Evolutionary conservation across 2,888 invertebrate genomes (phyloP).

Genomic region (Ormia ochracea): DNA sequence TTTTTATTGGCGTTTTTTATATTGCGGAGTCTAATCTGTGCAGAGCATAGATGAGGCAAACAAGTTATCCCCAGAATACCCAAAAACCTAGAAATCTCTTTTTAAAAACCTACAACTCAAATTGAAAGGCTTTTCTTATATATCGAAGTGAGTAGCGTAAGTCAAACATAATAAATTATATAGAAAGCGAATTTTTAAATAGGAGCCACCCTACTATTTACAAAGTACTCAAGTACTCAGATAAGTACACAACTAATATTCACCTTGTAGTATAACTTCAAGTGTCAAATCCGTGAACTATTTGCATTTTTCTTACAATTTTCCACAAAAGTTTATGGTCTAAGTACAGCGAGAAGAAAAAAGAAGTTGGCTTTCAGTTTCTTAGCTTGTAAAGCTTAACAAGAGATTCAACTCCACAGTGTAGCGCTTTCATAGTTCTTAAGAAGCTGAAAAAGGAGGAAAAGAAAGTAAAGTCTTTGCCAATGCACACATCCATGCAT

Average conservation of each 20-base stretch:
- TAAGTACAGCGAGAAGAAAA: background rate
- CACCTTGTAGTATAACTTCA: slow-evolving; percentile 57
- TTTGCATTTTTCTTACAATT: slow-evolving; percentile 53
- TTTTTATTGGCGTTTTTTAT: too few relatives aligned
- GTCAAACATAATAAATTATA: too few relatives aligned
- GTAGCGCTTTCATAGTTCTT: background rate
- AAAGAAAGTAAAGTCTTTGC: slow-evolving; percentile 45
- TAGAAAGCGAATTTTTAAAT: too few relatives aligned
- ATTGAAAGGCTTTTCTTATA: too few relatives aligned
- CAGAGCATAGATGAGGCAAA: too few relatives aligned
- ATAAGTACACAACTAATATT: slow-evolving; percentile 36
- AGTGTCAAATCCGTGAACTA: slow-evolving; percentile 60
- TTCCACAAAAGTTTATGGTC: slow-evolving; percentile 13
- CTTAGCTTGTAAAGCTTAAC: background rate
- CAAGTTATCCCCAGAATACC: too few relatives aligned
- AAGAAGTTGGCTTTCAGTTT: slow-evolving; percentile 29
- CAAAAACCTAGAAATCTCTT: too few relatives aligned
- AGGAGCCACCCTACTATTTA: background rate
- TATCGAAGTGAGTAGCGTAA: too few relatives aligned
- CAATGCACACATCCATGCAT: background rate
- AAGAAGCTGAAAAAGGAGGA: background rate
- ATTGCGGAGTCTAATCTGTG: too few relatives aligned
- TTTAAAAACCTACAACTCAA: too few relatives aligned
- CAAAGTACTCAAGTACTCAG: slow-evolving; percentile 14
- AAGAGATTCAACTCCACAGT: background rate